Evolutionary conservation across 2,113 vertebrate species (phyloP).

Genomic region (Sigmodon hispidus): DNA sequence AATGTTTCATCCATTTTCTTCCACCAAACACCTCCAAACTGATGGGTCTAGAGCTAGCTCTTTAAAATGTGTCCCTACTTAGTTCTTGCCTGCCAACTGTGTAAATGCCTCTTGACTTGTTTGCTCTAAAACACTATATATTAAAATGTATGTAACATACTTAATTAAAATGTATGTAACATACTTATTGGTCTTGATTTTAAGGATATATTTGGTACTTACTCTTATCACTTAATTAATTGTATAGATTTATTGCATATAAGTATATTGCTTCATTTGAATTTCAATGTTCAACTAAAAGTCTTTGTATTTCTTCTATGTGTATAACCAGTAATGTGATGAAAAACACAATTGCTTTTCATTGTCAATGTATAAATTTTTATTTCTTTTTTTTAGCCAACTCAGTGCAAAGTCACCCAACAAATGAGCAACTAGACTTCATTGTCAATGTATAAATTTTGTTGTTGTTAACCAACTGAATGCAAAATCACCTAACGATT

Average conservation of each 20-base stretch:
- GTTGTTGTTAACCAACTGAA: conserved; percentile 68
- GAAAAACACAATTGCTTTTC: conserved; percentile 67
- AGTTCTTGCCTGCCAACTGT: conserved; percentile 79
- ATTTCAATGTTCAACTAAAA: conserved; percentile 42
- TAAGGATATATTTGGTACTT: conserved; percentile 64
- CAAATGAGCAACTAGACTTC: conserved; percentile 71
- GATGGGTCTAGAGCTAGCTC: conserved; percentile 81
- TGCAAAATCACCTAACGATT: conserved; percentile 56
- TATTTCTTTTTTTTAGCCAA: conserved; percentile 66
- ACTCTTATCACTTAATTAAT: conserved; percentile 61
- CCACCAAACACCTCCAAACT: conserved; percentile 1
- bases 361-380: conserved; percentile 61
- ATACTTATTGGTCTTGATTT: conserved; percentile 58
- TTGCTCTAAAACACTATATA: conserved; percentile 51
- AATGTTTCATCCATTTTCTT: conserved; percentile 30
- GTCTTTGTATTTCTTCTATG: not conserved
- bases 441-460: conserved; percentile 59
- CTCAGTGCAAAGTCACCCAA: conserved; percentile 51
- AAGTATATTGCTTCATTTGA: conserved; percentile 66
- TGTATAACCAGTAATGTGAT: conserved; percentile 51
- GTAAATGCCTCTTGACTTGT: conserved; percentile 78
- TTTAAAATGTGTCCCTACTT: conserved; percentile 81
- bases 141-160: conserved; percentile 51
- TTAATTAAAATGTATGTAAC: conserved; percentile 43
- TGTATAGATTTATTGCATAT: conserved; percentile 64